Evolutionary conservation across 2,888 invertebrate genomes (phyloP), one percentile per base, ranked within the genome.

Genomic region (Drepanosiphum platanoidis): DNA sequence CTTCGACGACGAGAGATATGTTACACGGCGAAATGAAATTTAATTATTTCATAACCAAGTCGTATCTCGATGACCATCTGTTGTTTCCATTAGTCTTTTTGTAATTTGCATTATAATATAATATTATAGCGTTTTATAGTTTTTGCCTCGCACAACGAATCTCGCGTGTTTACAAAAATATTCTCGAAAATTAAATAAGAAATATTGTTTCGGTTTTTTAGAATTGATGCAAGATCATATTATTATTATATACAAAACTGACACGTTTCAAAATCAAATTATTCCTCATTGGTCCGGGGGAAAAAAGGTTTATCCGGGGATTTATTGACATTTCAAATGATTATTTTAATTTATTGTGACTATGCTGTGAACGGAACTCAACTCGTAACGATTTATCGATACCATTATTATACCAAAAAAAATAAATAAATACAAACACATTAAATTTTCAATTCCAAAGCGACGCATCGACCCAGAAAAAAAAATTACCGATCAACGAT

Each of bases 181-280:
- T 64, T 2, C 7, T 64, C 13, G 1, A 11, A 9, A 27, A 11
- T 9, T 27, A n/a, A 27, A 61, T 58, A 46, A 61, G 61, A 78
- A 78, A 78, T 64, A 46, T 79, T 15, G 66, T 68, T 79, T 42
- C 15, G 32, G 46, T 68, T 79, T 68, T 79, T 79, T 8, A 15
- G 68, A 68, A 79, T 79, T 66, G 46, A 64, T 34, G n/a, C 58
- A 34, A 78, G 61, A 78, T 78, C 27, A 13, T 61, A 78, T 64
- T 78, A n/a, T n/a, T n/a, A n/a, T n/a, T n/a, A n/a, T n/a, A n/a
- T 22, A 22, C 27, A 77, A 61, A 61, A 7, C 27, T 61, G 78
- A 78, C 64, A 42, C n/a, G 46, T 46, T 79, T 66, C 32, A 79
- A 46, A 79, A 79, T 68, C 8, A 8, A 79, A 79, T 79, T 64